phyloP scores from a whole-genome alignment of 2,888 invertebrate genomes.

The Pelosia muscerda region DNA sequence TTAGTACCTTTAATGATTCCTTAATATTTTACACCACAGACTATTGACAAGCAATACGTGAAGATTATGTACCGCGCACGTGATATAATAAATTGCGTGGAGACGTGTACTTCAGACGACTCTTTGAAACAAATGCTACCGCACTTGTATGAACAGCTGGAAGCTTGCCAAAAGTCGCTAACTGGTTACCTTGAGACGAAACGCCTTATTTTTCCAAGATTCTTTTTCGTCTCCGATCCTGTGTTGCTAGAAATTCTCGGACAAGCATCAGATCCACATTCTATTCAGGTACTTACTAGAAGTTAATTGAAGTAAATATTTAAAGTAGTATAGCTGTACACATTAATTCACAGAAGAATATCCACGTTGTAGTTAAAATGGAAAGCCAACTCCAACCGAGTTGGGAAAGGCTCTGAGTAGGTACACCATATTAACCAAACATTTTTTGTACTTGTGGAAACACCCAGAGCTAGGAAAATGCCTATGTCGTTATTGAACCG shows the following conservation, averaged over 20 bases:
- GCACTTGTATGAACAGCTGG: conserved; percentile 93
- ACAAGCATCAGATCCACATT: conserved; percentile 95
- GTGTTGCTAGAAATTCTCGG: conserved; percentile 95
- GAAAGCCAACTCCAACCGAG: too few species aligned
- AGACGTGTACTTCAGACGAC: conserved; percentile 94
- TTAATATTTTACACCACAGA: conserved; percentile 67
- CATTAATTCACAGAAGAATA: too few species aligned
- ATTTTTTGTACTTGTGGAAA: too few species aligned
- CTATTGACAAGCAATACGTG: conserved; percentile 95
- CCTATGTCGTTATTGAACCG: neutral
- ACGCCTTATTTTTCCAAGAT: conserved; percentile 93
- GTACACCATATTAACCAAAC: too few species aligned
- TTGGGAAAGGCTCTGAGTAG: too few species aligned
- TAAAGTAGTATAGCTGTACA: too few species aligned
- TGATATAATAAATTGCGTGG: conserved; percentile 93
- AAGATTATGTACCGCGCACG: conserved; percentile 95
- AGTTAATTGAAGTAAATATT: neutral
- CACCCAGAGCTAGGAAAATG: too few species aligned
- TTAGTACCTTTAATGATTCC: neutral
- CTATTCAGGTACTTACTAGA: conserved; percentile 87
- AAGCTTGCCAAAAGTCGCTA: conserved; percentile 96
- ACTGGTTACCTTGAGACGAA: conserved; percentile 95
- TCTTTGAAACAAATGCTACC: conserved; percentile 92
- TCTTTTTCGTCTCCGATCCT: conserved; percentile 97
- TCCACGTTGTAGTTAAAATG: too few species aligned